Conservation (phyloP, 2,888 invertebrate species). For the Pammene aurita region DNA sequence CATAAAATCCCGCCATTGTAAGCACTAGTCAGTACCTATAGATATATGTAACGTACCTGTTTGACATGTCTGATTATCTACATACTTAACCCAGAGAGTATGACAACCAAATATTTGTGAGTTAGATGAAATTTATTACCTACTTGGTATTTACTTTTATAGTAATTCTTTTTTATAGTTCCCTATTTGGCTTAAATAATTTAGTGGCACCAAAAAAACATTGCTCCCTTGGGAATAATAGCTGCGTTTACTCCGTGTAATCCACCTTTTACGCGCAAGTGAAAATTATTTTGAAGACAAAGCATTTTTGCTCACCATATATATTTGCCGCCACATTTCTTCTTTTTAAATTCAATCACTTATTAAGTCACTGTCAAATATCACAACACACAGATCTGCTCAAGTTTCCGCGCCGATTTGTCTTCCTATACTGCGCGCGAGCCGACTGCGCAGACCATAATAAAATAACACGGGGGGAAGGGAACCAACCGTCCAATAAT, state of each 20-base stretch:
- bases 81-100: no score
- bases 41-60: no score
- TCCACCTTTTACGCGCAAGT: background rate
- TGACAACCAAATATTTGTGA: no score
- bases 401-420: conserved; percentile 53
- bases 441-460: conserved; percentile 55
- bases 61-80: no score
- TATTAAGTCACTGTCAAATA: conserved; percentile 42
- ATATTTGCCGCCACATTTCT: conserved; percentile 60
- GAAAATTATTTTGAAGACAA: background rate
- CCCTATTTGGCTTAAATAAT: background rate
- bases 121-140: no score
- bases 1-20: no score
- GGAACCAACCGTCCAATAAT: conserved; percentile 61
- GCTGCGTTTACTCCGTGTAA: background rate
- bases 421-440: conserved; percentile 62
- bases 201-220: background rate
- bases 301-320: conserved; percentile 50
- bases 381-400: conserved; percentile 45
- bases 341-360: conserved; percentile 51
- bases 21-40: no score
- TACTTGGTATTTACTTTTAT: background rate
- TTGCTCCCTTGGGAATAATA: background rate
- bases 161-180: background rate
- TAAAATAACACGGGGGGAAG: conserved; percentile 65